Evolutionary conservation across 2,797 vertebrate genomes (phyloP), one percentile per base, ranked within the genome.

Genomic region (Acanthurus tractus): DNA sequence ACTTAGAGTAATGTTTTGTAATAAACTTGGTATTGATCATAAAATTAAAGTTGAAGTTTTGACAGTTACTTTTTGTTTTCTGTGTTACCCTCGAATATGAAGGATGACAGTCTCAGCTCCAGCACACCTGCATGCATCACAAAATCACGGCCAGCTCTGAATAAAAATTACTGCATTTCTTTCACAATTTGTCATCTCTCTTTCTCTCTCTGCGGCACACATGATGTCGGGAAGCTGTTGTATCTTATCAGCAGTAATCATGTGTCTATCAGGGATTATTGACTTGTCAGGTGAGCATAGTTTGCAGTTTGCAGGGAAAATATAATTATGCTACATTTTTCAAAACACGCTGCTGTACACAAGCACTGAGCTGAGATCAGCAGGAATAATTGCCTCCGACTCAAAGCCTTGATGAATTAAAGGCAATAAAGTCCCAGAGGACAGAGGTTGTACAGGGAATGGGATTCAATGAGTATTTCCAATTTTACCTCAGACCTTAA

Each of bases 391-490:
- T 79, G 75, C 77, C 63, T 84, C 52, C 53, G 69, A 63, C 57
- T 73, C 74, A 55, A 86, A 81, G 20, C 62, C 57, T 76, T 74
- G 63, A 86, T 70, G n/a, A 90, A 73, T 85, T 83, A 82, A 84
- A 76, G 69, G 82, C 58, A 84, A 56, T 76, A 73, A 82, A 84
- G 76, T 81, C 81, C 23, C 64, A 22, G 53, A 63, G 54, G 55
- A 66, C 70, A 75, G 78, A 87, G 88, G 87, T 89, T 70, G 68
- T 2, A 8, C 52, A 61, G 78, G 65, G 48, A 69, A 74, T 61
- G 73, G 78, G 92, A 90, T 90, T 85, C 85, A 65, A 61, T 63
- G 74, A 71, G 74, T 73, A 79, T 91, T 91, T 90, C 70, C 83
- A 91, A 86, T 91, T 89, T 88, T 65, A 80, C 84, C 81, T 86